Evolutionary conservation across 2,113 vertebrate species (phyloP), one percentile per base, ranked within the genome.

Genomic region (Carlito syrichta): DNA sequence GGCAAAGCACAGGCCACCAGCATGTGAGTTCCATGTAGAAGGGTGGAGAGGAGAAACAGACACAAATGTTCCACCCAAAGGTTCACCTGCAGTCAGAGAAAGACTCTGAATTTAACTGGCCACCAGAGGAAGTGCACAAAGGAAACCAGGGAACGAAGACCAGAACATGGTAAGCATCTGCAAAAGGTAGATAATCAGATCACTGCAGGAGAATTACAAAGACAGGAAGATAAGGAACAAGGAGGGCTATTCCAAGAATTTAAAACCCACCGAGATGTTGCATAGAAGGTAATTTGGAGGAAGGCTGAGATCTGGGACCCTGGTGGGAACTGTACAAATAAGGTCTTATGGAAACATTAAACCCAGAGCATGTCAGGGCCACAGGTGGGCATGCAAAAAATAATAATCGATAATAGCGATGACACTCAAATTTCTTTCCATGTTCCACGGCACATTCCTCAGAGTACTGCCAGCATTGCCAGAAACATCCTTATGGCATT

Each of bases 341-440:
- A 90, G 92, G 63, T 89, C 91, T 97, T 91, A 84, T 60, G 54
- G 96, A 73, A 94, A 93, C 96, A 84, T 73, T 68, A 92, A 93
- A 71, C 68, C 73, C 2, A 4, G 45, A 85, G 73, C 8, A 0
- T 6, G 35, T 23, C 5, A 45, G 73, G 83, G 95, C 63, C 6
- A 50, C 89, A 0, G 0, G 63, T 7, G 68, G 50, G 32, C 23
- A 2, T 0, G 40, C 40, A 40, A 89, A 89, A 94, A 82, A 95
- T 91, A 93, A 87, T 93, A 73, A 95, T 86, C 43, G 91, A n/a
- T 86, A 32, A 66, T 62, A 40, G 82, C 27, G 89, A 62, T 23
- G 62, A 88, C 23, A 27, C 84, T 92, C 86, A 56, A 95, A 91
- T 0, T 0, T 93, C 91, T 98, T 97, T 85, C 96, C 48, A 13